These are phyloP conservation scores for Indicator indicator DNA, from an alignment of 2,113 vertebrate genomes.

Conservation along the genomic window DNA sequence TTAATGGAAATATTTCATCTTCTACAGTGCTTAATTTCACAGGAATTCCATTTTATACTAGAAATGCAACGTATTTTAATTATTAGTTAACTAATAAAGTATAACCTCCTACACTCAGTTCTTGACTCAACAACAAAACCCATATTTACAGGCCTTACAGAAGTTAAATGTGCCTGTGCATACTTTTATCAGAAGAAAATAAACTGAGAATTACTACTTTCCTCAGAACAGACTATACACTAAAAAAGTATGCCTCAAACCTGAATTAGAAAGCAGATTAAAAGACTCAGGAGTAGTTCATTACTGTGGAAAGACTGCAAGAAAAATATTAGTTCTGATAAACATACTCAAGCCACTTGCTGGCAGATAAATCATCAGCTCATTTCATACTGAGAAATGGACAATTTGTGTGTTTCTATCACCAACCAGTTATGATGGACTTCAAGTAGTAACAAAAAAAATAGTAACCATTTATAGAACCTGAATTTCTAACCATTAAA, in stretches of 20 bases:
- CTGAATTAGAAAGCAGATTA: background rate
- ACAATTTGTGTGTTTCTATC: background rate
- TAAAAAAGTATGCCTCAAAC: background rate
- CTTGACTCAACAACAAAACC: background rate
- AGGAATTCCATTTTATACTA: background rate
- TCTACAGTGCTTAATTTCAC: background rate
- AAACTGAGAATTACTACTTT: background rate
- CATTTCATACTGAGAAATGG: background rate
- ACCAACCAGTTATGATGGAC: background rate
- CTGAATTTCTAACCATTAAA: background rate
- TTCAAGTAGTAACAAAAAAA: background rate
- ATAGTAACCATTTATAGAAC: background rate
- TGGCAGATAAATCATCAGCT: background rate
- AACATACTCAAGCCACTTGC: background rate
- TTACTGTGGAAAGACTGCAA: background rate
- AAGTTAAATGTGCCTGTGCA: background rate
- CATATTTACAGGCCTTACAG: background rate
- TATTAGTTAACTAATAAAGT: background rate
- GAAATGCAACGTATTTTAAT: background rate
- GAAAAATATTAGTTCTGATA: background rate
- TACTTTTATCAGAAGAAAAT: background rate
- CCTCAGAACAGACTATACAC: background rate
- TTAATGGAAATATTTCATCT: background rate
- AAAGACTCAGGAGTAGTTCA: background rate
- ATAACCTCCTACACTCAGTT: background rate